Conservation (phyloP, 2,797 vertebrate genomes). For the Muscicapa comitata region DNA sequence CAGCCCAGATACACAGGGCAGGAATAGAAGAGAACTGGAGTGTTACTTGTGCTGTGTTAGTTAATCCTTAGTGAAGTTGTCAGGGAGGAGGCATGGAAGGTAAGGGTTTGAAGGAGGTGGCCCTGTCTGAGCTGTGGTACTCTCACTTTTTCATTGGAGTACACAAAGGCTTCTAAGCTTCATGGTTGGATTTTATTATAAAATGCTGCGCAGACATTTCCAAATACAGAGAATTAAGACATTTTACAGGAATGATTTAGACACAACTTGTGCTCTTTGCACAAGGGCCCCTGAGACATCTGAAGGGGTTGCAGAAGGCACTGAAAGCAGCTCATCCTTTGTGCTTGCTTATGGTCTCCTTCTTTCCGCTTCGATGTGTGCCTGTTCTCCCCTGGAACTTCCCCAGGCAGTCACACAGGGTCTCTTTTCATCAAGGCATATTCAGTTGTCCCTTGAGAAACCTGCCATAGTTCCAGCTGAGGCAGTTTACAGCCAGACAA, state of each 20-base stretch:
- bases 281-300: not conserved
- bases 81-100: rapidly evolving
- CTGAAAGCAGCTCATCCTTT: not conserved
- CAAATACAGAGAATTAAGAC: not conserved
- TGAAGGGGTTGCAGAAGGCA: not conserved
- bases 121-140: not conserved
- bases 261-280: not conserved
- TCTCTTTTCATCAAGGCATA: not conserved
- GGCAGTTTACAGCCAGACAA: not conserved
- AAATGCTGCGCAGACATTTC: not conserved
- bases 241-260: not conserved
- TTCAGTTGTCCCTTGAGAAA: not conserved
- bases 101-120: not conserved
- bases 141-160: not conserved
- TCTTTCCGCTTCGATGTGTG: not conserved
- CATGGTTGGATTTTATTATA: not conserved
- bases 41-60: not conserved
- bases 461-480: not conserved
- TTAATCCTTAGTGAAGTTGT: not conserved
- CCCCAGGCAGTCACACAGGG: not conserved
- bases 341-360: not conserved
- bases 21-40: not conserved
- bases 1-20: not conserved
- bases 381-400: not conserved
- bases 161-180: not conserved